These are phyloP conservation scores for Indicator maculatus DNA, from an alignment of 2,113 vertebrate genomes.

Conservation along the genomic window DNA sequence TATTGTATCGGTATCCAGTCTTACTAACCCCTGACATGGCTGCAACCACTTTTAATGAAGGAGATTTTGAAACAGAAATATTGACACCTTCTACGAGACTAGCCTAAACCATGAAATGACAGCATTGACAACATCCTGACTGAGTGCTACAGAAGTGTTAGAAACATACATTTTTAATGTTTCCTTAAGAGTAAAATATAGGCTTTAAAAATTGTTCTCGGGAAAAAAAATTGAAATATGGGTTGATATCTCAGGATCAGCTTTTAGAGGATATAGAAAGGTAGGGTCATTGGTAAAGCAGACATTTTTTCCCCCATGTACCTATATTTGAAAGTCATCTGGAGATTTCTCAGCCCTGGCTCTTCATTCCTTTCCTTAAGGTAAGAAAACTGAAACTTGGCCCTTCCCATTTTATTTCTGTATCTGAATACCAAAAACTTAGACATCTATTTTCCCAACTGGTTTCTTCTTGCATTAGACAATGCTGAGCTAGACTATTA, in stretches of 20 bases:
- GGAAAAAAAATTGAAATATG: constrained; percentile 62
- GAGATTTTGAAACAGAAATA: constrained; percentile 57
- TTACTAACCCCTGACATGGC: constrained; percentile 12
- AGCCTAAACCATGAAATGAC: constrained; percentile 34
- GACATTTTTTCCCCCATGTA: neutral
- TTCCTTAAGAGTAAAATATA: constrained; percentile 45
- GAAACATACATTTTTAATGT: constrained; percentile 65
- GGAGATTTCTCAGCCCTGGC: constrained; percentile 23
- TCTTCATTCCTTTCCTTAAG: constrained; percentile 29
- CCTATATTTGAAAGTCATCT: constrained; percentile 44
- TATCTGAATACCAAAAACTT: neutral
- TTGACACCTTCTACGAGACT: constrained; percentile 43
- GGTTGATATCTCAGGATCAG: constrained; percentile 46
- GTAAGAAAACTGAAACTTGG: constrained; percentile 36
- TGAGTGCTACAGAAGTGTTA: constrained; percentile 25
- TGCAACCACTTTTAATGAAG: constrained; percentile 37
- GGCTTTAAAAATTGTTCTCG: constrained; percentile 53
- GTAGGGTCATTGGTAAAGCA: constrained; percentile 48
- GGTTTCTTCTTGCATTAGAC: constrained; percentile 20
- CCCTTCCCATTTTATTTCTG: neutral
- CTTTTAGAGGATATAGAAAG: constrained; percentile 43
- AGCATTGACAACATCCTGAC: constrained; percentile 54
- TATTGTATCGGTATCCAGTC: constrained; percentile 16
- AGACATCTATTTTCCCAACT: neutral
- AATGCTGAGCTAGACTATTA: neutral